Percentiles rank a stretch among this genome's conserved stretches.
phyloP scores from a whole-genome alignment of 2,797 vertebrate genomes.

The Ctenopoma multispine region DNA sequence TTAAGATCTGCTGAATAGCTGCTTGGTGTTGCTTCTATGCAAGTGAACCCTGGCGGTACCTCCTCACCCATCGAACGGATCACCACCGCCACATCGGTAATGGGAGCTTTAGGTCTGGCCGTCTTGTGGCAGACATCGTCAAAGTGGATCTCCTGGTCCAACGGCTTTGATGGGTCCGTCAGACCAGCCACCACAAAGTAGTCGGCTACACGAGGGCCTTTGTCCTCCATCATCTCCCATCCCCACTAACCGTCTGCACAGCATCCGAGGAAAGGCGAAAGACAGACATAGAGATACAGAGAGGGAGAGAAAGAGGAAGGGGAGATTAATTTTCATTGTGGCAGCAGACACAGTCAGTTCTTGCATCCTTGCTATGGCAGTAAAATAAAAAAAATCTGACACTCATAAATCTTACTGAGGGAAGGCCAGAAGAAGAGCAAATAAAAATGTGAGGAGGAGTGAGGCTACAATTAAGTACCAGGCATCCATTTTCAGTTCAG shows the following conservation, averaged over 20 bases:
- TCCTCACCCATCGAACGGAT: slow-evolving; percentile 93
- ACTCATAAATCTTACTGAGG: slow-evolving; percentile 55
- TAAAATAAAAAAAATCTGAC: slow-evolving; percentile 51
- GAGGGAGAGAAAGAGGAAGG: background rate
- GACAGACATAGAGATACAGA: slow-evolving; percentile 3
- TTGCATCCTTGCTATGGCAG: slow-evolving; percentile 48
- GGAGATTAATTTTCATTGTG: slow-evolving; percentile 52
- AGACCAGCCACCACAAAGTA: slow-evolving; percentile 96
- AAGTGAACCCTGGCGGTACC: slow-evolving; percentile 89
- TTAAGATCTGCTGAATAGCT: slow-evolving; percentile 94
- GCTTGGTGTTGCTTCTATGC: slow-evolving; percentile 90
- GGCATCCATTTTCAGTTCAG: slow-evolving; percentile 10
- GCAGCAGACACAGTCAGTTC: slow-evolving; percentile 47
- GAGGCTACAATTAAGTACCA: slow-evolving; percentile 19
- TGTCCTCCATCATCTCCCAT: slow-evolving; percentile 96
- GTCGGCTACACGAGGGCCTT: slow-evolving; percentile 94
- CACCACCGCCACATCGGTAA: slow-evolving; percentile 93
- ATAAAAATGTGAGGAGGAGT: slow-evolving; percentile 25
- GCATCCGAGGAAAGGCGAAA: slow-evolving; percentile 1
- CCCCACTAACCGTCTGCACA: slow-evolving; percentile 73
- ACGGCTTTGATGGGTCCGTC: slow-evolving; percentile 91
- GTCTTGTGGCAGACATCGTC: slow-evolving; percentile 93
- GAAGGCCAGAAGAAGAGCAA: slow-evolving; percentile 36
- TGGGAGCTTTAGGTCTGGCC: slow-evolving; percentile 91
- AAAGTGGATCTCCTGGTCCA: slow-evolving; percentile 95